Percentiles rank a stretch among this genome's conserved stretches.
phyloP scores from a whole-genome alignment of 2,113 vertebrate genomes.

The Zosterops hypoxanthus region DNA sequence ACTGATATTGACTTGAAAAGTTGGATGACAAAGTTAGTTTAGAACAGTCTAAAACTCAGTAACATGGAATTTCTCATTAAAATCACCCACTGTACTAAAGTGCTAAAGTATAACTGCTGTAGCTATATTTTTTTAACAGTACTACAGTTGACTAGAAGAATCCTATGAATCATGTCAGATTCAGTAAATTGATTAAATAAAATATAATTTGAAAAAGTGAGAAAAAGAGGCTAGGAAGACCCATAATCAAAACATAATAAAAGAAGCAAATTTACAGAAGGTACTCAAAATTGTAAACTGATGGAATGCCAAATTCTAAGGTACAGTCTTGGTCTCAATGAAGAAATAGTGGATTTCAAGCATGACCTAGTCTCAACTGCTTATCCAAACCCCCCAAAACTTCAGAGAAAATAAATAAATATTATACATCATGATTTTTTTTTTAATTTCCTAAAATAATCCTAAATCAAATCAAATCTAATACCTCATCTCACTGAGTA shows the following conservation, averaged over 20 bases:
- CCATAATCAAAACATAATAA: neutral
- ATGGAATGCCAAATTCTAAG: neutral
- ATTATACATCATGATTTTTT: neutral
- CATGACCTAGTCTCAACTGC: neutral
- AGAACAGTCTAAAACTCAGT: neutral
- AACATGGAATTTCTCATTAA: neutral
- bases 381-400: neutral
- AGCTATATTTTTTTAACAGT: neutral
- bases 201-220: neutral
- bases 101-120: neutral
- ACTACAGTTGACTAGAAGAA: neutral
- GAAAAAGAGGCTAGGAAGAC: neutral
- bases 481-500: fast-evolving
- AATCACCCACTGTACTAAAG: neutral
- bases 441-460: neutral
- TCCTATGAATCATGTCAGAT: neutral
- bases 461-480: fast-evolving
- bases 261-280: neutral
- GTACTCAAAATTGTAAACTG: neutral
- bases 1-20: neutral
- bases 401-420: neutral
- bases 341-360: neutral
- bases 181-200: neutral
- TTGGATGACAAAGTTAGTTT: neutral
- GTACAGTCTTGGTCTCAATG: neutral